Percentiles rank a stretch among this genome's conserved stretches.
These are phyloP conservation scores for Lissocephala sabroskyi DNA, from an alignment of 2,888 invertebrate genomes.

Conservation along the genomic window DNA sequence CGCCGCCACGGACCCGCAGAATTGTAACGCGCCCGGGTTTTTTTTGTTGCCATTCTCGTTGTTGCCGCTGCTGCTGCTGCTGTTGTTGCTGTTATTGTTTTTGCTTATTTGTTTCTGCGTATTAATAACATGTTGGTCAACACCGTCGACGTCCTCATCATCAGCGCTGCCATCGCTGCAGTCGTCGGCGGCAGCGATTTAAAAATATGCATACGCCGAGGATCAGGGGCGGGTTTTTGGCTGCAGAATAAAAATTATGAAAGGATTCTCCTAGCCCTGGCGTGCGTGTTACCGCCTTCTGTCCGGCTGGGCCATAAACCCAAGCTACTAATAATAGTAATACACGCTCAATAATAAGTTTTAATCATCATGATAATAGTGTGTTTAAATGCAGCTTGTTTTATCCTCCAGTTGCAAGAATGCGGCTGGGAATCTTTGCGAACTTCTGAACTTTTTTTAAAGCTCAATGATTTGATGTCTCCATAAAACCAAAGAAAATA, in stretches of 20 bases:
- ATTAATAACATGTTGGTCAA: constrained; percentile 60
- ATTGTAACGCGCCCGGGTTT: constrained; percentile 54
- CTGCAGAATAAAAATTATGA: constrained; percentile 34
- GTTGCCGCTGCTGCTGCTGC: constrained; percentile 56
- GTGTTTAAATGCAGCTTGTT: constrained; percentile 36
- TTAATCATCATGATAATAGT: constrained; percentile 64
- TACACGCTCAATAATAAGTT: constrained; percentile 61
- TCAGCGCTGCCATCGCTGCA: constrained; percentile 13
- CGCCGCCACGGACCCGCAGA: constrained; percentile 55
- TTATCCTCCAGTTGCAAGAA: no score
- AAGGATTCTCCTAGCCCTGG: constrained; percentile 43
- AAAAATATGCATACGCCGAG: constrained; percentile 50
- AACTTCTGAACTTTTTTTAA: neutral
- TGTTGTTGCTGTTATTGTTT: constrained; percentile 49
- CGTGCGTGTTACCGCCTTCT: constrained; percentile 48
- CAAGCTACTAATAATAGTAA: constrained; percentile 55
- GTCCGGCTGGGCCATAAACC: constrained; percentile 20
- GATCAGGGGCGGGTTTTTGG: neutral
- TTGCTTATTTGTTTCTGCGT: constrained; percentile 67
- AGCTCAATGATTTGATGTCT: constrained; percentile 44
- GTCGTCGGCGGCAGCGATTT: constrained; percentile 27
- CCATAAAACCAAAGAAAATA: constrained; percentile 39
- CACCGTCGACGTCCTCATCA: constrained; percentile 5
- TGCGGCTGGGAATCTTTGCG: neutral
- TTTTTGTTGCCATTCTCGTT: constrained; percentile 19